phyloP scores from a whole-genome alignment of 2,888 invertebrate genomes.

The Pristionchus arcanus region DNA sequence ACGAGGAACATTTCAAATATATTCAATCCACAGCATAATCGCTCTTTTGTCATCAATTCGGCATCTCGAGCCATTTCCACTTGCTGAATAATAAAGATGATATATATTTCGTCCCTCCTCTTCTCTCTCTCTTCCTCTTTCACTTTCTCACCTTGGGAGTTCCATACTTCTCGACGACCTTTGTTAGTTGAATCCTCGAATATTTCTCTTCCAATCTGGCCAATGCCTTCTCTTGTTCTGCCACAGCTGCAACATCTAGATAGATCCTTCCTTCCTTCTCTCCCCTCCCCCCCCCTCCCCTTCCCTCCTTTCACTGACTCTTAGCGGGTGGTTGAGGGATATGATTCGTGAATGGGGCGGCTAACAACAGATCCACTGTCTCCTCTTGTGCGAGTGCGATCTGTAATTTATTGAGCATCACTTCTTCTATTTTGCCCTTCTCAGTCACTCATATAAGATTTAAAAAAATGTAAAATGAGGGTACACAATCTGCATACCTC shows the following conservation, averaged over 20 bases:
- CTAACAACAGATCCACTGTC: slow-evolving; percentile 96
- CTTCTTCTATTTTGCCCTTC: background rate
- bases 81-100: slow-evolving; percentile 85
- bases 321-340: slow-evolving; percentile 95
- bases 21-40: slow-evolving; percentile 96
- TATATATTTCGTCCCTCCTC: background rate
- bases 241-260: slow-evolving; percentile 86
- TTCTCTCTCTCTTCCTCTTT: background rate
- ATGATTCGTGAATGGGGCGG: slow-evolving; percentile 97
- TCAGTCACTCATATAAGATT: background rate
- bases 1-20: slow-evolving; percentile 93
- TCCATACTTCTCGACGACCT: slow-evolving; percentile 96
- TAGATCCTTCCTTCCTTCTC: slow-evolving; percentile 1
- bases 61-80: slow-evolving; percentile 94
- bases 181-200: slow-evolving; percentile 93
- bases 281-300: background rate
- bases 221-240: slow-evolving; percentile 94
- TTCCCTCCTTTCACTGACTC: slow-evolving; percentile 83
- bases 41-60: slow-evolving; percentile 94
- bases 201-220: slow-evolving; percentile 95
- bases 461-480: background rate
- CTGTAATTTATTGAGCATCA: background rate
- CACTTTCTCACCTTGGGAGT: slow-evolving; percentile 80
- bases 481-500: slow-evolving; percentile 82
- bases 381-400: slow-evolving; percentile 87